Evolutionary conservation across 2,888 invertebrate genomes (phyloP).

Genomic region (Calliphora vomitoria): DNA sequence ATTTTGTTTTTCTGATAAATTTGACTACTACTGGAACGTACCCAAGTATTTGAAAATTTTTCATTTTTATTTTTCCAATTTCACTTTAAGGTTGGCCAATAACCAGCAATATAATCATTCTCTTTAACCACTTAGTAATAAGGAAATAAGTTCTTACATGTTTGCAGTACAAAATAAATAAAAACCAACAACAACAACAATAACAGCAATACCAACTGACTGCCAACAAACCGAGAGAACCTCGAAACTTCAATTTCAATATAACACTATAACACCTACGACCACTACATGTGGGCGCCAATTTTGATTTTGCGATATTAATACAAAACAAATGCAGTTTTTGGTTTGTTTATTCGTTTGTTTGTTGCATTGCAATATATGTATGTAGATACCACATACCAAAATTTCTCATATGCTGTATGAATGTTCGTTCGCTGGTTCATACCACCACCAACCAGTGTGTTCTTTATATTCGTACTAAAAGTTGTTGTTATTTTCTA

Average conservation of each 20-base stretch:
- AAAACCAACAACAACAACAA: conserved; percentile 53
- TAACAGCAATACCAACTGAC: conserved; percentile 39
- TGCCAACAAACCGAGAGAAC: conserved; percentile 61
- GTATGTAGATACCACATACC: background rate
- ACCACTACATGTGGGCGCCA: conserved; percentile 76
- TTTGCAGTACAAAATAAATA: conserved; percentile 50
- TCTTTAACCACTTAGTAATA: conserved; percentile 65
- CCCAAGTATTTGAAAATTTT: background rate
- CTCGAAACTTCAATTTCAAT: conserved; percentile 66
- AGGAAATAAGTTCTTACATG: conserved; percentile 65
- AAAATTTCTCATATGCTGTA: conserved; percentile 17
- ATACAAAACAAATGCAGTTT: conserved; percentile 71
- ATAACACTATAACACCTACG: conserved; percentile 75
- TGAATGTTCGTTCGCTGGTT: conserved; percentile 17
- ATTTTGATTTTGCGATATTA: conserved; percentile 76
- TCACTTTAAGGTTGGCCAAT: conserved; percentile 56
- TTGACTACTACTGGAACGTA: too few species aligned
- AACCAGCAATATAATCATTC: conserved; percentile 43
- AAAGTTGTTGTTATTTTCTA: conserved; percentile 24
- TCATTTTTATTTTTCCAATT: conserved; percentile 2
- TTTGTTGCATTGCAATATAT: conserved; percentile 11
- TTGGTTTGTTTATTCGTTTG: conserved; percentile 40
- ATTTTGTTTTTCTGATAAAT: too few species aligned
- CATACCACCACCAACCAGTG: conserved; percentile 35
- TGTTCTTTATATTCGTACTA: conserved; percentile 37